Conservation (phyloP, 2,797 vertebrate species). For the Perodicticus potto region DNA sequence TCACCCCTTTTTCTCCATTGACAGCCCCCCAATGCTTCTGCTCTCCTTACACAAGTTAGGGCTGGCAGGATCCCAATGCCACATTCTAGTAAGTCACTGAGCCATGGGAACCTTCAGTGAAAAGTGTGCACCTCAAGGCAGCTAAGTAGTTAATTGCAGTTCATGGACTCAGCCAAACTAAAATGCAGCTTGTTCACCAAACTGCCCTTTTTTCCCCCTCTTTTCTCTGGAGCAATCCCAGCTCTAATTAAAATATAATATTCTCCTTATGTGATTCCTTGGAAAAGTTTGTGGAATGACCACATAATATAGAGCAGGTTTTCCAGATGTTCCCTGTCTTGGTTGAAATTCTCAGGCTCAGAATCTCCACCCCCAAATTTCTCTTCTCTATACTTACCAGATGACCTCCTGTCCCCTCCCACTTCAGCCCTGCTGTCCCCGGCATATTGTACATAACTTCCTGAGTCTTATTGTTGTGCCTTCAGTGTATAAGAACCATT, state of each 20-base stretch:
- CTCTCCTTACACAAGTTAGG: neutral
- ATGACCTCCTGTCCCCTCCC: constrained; percentile 60
- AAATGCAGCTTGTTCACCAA: constrained; percentile 74
- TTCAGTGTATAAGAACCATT: constrained; percentile 73
- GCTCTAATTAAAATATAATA: constrained; percentile 80
- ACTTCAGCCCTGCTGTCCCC: constrained; percentile 63
- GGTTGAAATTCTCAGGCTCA: constrained; percentile 73
- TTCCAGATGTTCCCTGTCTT: constrained; percentile 74
- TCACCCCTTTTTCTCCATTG: neutral
- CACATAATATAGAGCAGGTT: constrained; percentile 80
- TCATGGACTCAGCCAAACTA: constrained; percentile 57
- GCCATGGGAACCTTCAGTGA: neutral
- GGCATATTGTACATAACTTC: constrained; percentile 67
- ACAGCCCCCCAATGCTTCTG: neutral
- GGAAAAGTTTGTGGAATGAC: constrained; percentile 80
- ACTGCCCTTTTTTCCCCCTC: neutral
- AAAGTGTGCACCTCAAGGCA: constrained; percentile 25
- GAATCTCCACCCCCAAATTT: constrained; percentile 55
- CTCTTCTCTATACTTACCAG: constrained; percentile 71
- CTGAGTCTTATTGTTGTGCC: constrained; percentile 70
- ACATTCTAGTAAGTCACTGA: neutral
- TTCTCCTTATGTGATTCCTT: constrained; percentile 81
- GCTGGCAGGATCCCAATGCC: neutral
- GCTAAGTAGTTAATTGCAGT: constrained; percentile 73
- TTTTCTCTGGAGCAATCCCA: constrained; percentile 79